Percentiles rank a stretch among this genome's conserved stretches.
phyloP scores from a whole-genome alignment of 2,113 vertebrate species.

The Octodon degus region DNA sequence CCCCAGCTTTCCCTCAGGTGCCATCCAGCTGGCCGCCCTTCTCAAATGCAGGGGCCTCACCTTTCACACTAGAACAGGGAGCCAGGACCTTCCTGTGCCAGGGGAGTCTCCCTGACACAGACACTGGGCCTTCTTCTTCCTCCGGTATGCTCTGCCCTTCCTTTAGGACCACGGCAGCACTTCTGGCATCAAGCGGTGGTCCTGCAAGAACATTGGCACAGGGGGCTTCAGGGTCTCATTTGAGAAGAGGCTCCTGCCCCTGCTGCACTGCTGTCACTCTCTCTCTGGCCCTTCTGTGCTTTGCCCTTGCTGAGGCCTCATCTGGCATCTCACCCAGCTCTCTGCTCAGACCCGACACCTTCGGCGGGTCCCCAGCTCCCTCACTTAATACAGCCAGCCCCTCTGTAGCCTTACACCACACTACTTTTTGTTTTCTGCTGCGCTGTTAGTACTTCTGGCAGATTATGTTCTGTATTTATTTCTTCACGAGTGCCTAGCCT shows the following conservation, averaged over 20 bases:
- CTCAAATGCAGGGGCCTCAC: not conserved
- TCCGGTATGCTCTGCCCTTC: not conserved
- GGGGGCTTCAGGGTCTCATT: not conserved
- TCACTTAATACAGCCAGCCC: not conserved
- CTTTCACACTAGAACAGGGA: rapidly evolving
- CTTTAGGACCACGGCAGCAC: not conserved
- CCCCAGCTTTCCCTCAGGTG: not conserved
- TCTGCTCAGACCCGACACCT: not conserved
- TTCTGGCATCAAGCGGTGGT: not conserved
- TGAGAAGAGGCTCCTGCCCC: not conserved
- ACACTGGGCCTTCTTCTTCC: not conserved
- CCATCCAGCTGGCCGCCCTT: not conserved
- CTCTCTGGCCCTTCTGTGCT: not conserved
- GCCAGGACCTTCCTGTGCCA: not conserved
- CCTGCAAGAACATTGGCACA: not conserved
- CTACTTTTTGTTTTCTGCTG: not conserved
- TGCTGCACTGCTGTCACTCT: rapidly evolving
- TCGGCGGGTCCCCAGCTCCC: not conserved
- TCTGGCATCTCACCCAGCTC: not conserved
- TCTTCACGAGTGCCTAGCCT: not conserved
- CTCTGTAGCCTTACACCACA: not conserved
- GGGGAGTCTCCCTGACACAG: not conserved
- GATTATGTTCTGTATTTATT: not conserved
- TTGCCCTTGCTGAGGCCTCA: not conserved
- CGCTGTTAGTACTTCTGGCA: not conserved